Conservation (phyloP, 2,888 invertebrate species). For the Cloeon dipterum region DNA sequence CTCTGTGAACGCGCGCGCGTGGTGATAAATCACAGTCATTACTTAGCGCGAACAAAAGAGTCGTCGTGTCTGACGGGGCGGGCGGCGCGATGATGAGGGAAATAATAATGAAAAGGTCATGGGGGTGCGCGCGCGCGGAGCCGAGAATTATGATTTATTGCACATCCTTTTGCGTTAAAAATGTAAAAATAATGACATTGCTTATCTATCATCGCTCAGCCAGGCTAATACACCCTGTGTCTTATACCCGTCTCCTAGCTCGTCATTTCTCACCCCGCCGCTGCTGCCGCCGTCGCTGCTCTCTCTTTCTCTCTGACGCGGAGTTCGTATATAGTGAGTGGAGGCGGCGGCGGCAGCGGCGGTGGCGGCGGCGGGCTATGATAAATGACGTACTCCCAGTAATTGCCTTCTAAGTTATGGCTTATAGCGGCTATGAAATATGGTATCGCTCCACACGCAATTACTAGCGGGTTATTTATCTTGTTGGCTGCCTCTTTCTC, state of each 20-base stretch:
- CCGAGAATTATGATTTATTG: no score
- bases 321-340: conserved; percentile 3
- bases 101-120: no score
- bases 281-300: no score
- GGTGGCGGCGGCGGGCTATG: conserved; percentile 13
- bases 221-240: not conserved
- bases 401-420: conserved; percentile 34
- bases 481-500: no score
- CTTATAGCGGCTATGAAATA: conserved; percentile 31
- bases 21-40: no score
- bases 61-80: no score
- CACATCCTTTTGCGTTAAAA: no score
- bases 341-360: conserved; percentile 2
- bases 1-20: no score
- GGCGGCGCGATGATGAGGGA: no score
- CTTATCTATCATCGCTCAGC: not conserved
- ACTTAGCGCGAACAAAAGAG: no score
- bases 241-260: not conserved
- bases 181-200: not conserved
- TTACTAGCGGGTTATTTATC: conserved; percentile 30
- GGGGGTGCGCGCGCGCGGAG: no score
- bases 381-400: conserved; percentile 33
- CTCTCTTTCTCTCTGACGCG: no score
- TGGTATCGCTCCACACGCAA: conserved; percentile 31
- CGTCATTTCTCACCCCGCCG: not conserved